Evolutionary conservation across 2,888 invertebrate species (phyloP), one percentile per base, ranked within the genome.

Genomic region (Coenonympha arcania): DNA sequence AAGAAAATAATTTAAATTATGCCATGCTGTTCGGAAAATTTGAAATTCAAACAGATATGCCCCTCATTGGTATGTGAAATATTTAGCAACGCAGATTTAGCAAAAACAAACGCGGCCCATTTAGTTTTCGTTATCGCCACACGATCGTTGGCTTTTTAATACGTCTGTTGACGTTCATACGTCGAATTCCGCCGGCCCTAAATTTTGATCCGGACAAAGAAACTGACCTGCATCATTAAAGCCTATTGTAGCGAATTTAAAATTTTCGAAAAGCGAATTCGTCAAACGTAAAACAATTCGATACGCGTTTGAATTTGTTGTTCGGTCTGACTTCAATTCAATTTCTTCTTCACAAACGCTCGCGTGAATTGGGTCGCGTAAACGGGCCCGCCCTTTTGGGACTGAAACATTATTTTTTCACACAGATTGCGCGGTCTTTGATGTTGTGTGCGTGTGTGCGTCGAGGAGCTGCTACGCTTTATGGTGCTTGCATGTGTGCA

Each of bases 251-350:
- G 65, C 75, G 69, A 78, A 79, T 83, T 82, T 74, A 62, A 80
- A 82, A 81, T 77, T 82, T 85, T 75, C 71, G 62, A 82, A 84
- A 82, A 79, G 77, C 76, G 83, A 83, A 82, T 80, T 80, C 84
- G 83, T 80, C 83, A 84, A 84, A 82, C 80, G 81, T 86, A 85
- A 86, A 86, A 86, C 85, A 86, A 86, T 86, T 86, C 85, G 86
- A 86, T 83, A 86, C 86, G 86, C 85, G 79, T 85, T 83, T 71
- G 77, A 81, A 80, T 85, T 83, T 81, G 85, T 84, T 82, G 83
- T 84, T 80, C 67, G 78, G 71, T 69, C 74, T 67, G 71, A 68
- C 69, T 81, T 83, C 82, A 83, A 85, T 86, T 85, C 83, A 81
- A 85, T 86, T 85, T 84, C 84, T 84, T 84, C 78, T 79, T 76